Evolutionary conservation across 2,113 vertebrate species (phyloP).

Genomic region (Hoplias malabaricus): DNA sequence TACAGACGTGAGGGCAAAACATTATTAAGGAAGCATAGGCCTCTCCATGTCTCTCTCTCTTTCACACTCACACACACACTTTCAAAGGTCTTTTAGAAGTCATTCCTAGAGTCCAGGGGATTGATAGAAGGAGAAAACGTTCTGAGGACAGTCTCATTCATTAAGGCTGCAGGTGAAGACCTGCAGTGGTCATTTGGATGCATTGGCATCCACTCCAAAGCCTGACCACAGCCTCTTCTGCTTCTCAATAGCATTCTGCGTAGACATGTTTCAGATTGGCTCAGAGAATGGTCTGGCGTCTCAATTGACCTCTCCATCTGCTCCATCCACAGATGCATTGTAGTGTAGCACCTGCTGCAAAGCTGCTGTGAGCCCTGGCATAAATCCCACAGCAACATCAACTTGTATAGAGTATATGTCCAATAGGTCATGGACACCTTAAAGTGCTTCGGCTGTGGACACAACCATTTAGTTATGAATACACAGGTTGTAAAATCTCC

Average conservation of each 20-base stretch:
- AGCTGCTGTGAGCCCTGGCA: no score
- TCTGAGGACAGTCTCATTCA: slow-evolving; percentile 1
- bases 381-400: no score
- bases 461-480: no score
- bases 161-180: background rate
- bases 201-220: background rate
- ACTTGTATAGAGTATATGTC: no score
- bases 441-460: no score
- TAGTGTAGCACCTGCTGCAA: no score
- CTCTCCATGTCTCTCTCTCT: background rate
- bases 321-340: no score
- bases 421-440: no score
- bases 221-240: background rate
- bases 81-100: slow-evolving; percentile 24
- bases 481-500: no score
- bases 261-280: background rate
- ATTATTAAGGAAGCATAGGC: background rate
- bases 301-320: background rate
- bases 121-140: slow-evolving; percentile 14
- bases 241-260: no score
- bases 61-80: slow-evolving; percentile 6
- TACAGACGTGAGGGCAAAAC: slow-evolving; percentile 40
- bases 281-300: background rate
- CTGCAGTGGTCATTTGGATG: background rate
- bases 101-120: slow-evolving; percentile 30